Base-by-base conservation (phyloP, 2,797 vertebrate genomes). In the Nannoperca australis region DNA sequence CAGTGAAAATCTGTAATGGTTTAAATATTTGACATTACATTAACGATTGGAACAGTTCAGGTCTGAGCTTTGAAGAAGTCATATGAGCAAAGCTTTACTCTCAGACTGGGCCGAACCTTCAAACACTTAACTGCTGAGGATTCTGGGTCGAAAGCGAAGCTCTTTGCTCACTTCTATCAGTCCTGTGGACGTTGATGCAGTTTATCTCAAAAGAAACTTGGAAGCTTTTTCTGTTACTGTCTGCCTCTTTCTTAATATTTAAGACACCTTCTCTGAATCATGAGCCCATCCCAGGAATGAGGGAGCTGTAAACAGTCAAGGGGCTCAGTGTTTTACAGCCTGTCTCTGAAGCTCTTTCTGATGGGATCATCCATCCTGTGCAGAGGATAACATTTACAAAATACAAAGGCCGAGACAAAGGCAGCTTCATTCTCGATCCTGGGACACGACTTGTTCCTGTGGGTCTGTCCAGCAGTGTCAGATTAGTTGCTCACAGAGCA, bases 251-350 rank as follows among this genome's bases (percentile, higher is more conserved):
- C 73, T 71, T 50, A 71, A 40, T 38, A 24, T 71, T 73, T 17
- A 40, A 66, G 69, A 70, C 34, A 7, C 22, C 62, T 85, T 60
- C 70, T 78, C 81, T 68, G 68, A 73, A 67, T 69, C 53, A 65
- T 4, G 47, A 45, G 34, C 4, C 68, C 0, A 9, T 59, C 50
- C 30, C 13, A 20, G 44, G 47, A 58, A 20, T 4, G 60, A 78
- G 54, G 55, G 49, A 32, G 68, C 56, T 72, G 75, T 81, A 56
- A 83, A 81, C 78, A 61, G 30, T 65, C 12, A 59, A 55, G 47
- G 17, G 15, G 15, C 7, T 17, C 34, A 32, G 3, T 70, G 70
- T 22, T 84, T 87, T 81, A 83, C 50, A 2, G 45, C 34, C 40
- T 11, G 54, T 45, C 50, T 81, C 49, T 36, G 42, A 60, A 74